Evolutionary conservation across 2,113 vertebrate genomes (phyloP).

Genomic region (Microcebus griseorufus): DNA sequence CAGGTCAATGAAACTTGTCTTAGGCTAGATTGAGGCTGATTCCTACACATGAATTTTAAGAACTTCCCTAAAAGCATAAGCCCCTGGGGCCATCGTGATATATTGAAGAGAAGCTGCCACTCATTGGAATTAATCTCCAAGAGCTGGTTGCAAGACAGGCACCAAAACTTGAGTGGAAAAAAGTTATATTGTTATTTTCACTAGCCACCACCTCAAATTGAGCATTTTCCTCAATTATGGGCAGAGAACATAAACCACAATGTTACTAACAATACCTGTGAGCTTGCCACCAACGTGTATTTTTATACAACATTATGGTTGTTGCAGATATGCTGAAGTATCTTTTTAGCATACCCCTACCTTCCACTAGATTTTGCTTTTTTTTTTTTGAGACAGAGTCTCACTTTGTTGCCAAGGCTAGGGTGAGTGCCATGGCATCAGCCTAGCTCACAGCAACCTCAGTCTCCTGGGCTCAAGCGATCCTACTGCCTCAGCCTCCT

Average conservation of each 20-base stretch:
- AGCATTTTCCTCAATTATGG: slow-evolving; percentile 1
- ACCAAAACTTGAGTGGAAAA: neutral
- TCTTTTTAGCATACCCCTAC: neutral
- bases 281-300: neutral
- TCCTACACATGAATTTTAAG: neutral
- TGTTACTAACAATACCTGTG: neutral
- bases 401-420: too few species aligned
- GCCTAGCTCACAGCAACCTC: too few species aligned
- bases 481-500: too few species aligned
- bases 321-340: neutral
- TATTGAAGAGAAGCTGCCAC: neutral
- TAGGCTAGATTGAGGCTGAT: neutral
- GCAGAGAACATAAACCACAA: neutral
- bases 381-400: neutral
- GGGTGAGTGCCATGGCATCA: too few species aligned
- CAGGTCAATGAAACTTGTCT: neutral
- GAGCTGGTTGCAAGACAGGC: neutral
- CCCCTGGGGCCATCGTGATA: neutral
- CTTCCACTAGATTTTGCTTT: neutral
- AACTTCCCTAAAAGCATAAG: neutral
- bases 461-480: too few species aligned
- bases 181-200: neutral
- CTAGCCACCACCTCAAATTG: neutral
- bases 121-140: neutral
- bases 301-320: neutral